These are phyloP conservation scores for Gandaritis pyraliata DNA, from an alignment of 2,888 invertebrate genomes.

Conservation along the genomic window DNA sequence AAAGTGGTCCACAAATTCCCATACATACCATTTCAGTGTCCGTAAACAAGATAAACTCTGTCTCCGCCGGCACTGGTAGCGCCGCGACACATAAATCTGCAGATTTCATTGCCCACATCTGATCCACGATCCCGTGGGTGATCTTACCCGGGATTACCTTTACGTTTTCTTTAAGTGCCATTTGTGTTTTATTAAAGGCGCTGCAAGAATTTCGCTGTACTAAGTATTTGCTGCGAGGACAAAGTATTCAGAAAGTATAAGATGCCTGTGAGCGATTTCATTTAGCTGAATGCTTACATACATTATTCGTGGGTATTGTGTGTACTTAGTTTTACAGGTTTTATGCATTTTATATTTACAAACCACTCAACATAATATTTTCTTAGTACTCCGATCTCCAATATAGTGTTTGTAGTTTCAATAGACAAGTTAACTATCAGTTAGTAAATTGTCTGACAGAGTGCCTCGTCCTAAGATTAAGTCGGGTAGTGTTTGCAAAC, in stretches of 20 bases:
- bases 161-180: slow-evolving; percentile 45
- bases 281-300: too few species aligned
- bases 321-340: too few species aligned
- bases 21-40: slow-evolving; percentile 49
- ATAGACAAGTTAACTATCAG: slow-evolving; percentile 53
- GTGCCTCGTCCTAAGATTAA: slow-evolving; percentile 39
- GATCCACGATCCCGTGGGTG: slow-evolving; percentile 55
- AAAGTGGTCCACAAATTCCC: slow-evolving; percentile 34
- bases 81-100: slow-evolving; percentile 66
- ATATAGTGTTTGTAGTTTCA: slow-evolving; percentile 41
- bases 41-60: slow-evolving; percentile 72
- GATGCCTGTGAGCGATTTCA: too few species aligned
- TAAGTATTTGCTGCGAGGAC: background rate
- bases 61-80: slow-evolving; percentile 46
- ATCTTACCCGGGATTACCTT: slow-evolving; percentile 53
- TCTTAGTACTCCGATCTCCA: too few species aligned
- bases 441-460: slow-evolving; percentile 53
- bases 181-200: slow-evolving; percentile 29
- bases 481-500: slow-evolving; percentile 3
- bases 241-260: background rate
- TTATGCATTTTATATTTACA: too few species aligned
- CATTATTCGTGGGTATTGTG: too few species aligned
- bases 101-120: slow-evolving; percentile 63
- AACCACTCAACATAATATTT: too few species aligned
- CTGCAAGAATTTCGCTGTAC: background rate